These are phyloP conservation scores for Sinocyclocheilus anshuiensis DNA, from an alignment of 2,113 vertebrate genomes.

Conservation along the genomic window DNA sequence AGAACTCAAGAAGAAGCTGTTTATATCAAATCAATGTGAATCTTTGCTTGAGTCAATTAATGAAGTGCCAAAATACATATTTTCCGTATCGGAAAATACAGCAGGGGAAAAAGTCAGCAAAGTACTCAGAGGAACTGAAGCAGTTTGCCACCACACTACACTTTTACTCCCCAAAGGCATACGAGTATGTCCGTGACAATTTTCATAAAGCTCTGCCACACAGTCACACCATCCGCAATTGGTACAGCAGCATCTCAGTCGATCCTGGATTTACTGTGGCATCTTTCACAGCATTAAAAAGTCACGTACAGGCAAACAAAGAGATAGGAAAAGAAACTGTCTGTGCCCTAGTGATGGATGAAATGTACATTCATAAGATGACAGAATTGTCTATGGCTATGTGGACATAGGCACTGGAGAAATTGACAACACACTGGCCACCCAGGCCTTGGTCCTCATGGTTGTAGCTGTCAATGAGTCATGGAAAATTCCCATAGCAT, in stretches of 20 bases:
- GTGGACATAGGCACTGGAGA: constrained; percentile 29
- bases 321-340: constrained; percentile 4
- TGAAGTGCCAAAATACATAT: too few species aligned
- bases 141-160: not conserved
- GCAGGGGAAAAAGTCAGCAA: not conserved
- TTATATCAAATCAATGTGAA: too few species aligned
- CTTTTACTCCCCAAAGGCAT: not conserved
- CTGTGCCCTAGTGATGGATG: constrained; percentile 36
- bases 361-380: constrained; percentile 24
- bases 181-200: not conserved
- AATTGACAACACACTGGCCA: constrained; percentile 31
- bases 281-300: constrained; percentile 5
- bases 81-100: too few species aligned
- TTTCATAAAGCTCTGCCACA: not conserved
- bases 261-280: constrained; percentile 37
- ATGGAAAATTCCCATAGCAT: constrained; percentile 31
- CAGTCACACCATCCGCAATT: not conserved
- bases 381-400: constrained; percentile 35
- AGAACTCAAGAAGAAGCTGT: too few species aligned
- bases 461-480: constrained; percentile 24
- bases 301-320: not conserved
- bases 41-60: too few species aligned
- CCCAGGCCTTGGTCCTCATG: constrained; percentile 33
- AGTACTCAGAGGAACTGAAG: not conserved
- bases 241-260: constrained; percentile 33